Evolutionary conservation across 2,113 vertebrate species (phyloP).

Genomic region (Cheilinus undulatus): DNA sequence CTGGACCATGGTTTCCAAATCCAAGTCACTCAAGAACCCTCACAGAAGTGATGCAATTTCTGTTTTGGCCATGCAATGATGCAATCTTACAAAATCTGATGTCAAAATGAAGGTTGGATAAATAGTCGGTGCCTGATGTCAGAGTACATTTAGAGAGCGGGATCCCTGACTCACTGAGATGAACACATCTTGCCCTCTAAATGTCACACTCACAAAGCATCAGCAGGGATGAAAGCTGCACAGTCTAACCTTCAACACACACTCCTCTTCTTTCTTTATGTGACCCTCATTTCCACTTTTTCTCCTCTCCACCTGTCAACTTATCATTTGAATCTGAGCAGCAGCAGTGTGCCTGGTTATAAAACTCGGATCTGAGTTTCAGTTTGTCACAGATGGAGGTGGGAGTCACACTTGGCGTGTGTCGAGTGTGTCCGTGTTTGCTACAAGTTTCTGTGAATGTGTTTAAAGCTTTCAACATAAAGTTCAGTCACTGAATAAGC

Average conservation of each 20-base stretch:
- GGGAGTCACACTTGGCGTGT: constrained; percentile 6
- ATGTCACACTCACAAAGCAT: constrained; percentile 3
- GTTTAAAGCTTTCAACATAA: not conserved
- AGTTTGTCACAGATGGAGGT: constrained; percentile 38
- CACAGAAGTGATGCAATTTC: not conserved
- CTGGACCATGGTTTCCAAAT: not conserved
- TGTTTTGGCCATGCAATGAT: too few species aligned
- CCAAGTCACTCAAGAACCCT: not conserved
- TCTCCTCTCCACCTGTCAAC: constrained; percentile 6
- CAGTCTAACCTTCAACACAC: constrained; percentile 4
- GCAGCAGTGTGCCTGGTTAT: not conserved
- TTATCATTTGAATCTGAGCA: not conserved
- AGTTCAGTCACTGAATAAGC: constrained; percentile 18
- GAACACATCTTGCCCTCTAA: not conserved
- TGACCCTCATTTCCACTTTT: constrained; percentile 1
- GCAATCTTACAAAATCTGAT: too few species aligned
- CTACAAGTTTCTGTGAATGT: not conserved
- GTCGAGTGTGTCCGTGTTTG: not conserved
- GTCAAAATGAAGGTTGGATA: too few species aligned
- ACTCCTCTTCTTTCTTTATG: not conserved
- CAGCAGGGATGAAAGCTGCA: not conserved
- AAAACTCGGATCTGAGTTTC: not conserved
- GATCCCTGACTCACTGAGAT: not conserved
- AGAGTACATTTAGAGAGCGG: not conserved
- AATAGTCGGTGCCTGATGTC: too few species aligned